A percentile compares a stretch with the other conserved stretches of the same genome.
These are phyloP conservation scores for Metopia argyrocephala DNA, from an alignment of 2,888 invertebrate genomes.

Conservation along the genomic window DNA sequence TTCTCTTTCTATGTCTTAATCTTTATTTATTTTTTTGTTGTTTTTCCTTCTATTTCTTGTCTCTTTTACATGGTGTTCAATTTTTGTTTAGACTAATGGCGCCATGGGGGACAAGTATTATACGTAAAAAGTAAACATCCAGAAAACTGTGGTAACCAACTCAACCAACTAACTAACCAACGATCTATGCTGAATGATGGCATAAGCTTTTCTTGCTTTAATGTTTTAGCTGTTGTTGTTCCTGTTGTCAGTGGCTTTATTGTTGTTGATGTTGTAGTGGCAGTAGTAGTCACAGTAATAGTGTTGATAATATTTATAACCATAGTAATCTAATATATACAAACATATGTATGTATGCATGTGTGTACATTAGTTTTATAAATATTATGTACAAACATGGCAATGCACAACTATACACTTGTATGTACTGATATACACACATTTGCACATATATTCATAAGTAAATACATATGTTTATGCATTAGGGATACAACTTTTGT, in stretches of 20 bases:
- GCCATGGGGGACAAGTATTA: constrained; percentile 55
- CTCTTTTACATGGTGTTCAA: constrained; percentile 13
- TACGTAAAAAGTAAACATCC: constrained; percentile 33
- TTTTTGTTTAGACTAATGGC: constrained; percentile 59
- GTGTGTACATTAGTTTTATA: too few relatives aligned
- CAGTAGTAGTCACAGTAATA: constrained; percentile 1
- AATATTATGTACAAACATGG: too few relatives aligned
- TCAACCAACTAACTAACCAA: not conserved
- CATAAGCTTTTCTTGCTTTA: constrained; percentile 2
- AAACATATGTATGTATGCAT: not conserved
- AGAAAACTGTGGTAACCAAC: constrained; percentile 39
- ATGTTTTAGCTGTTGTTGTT: too few relatives aligned
- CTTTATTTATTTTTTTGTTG: not conserved
- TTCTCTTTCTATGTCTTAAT: not conserved
- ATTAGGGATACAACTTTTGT: too few relatives aligned
- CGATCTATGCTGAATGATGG: constrained; percentile 17
- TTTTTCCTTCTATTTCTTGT: constrained; percentile 8
- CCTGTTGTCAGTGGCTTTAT: not conserved
- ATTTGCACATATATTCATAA: too few relatives aligned
- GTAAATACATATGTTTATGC: too few relatives aligned
- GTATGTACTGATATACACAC: too few relatives aligned
- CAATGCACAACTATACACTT: not conserved
- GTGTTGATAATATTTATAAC: constrained; percentile 35
- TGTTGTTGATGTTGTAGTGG: not conserved
- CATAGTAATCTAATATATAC: constrained; percentile 34